Base-by-base conservation (phyloP, 2,888 invertebrate genomes). In the Rhyacophila evoluta region DNA sequence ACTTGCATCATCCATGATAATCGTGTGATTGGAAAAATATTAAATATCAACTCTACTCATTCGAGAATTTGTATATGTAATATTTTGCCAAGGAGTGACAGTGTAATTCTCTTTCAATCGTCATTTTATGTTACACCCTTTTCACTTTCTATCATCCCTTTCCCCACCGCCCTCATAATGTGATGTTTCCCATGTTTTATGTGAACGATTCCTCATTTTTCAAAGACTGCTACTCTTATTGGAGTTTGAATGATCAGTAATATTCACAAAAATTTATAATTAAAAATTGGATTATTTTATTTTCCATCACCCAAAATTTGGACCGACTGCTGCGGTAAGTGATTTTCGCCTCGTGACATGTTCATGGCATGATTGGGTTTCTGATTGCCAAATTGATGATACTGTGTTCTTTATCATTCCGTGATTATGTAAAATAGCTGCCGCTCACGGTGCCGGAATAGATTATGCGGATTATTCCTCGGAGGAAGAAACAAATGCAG, bases 381-480 rank as follows among this genome's bases (percentile, higher is more conserved):
- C 55, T 12, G 3, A 3, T 19, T 25, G 12, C n/a, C 1, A 8
- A 8, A n/a, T 37, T 78, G 33, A 29, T 25, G 28, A 11, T 38
- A 38, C 28, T 74, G 33, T 71, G 27, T 29, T 39, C 38, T 41
- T 74, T 69, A 29, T 19, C 75, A 12, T 55, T 77, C 29, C 29
- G 27, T 29, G 37, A 38, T 71, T 76, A 41, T 79, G 73, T 77
- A 70, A 55, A 39, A 41, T 79, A 90, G 91, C 90, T 83, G 87
- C 90, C 77, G 89, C 90, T 55, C 91, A 91, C 82, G 89, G 90
- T 39, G 89, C 90, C 79, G 91, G 88, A 78, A 88, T 93, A 84
- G 92, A 92, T 81, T 91, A 91, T 81, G 92, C 92, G 82, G 88
- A 89, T 79, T 92, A 92, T 84, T 89, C 89, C 25, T 84, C 88